Percentiles rank a stretch among this genome's conserved stretches.
These are phyloP conservation scores for Rafetus swinhoei DNA, from an alignment of 2,113 vertebrate genomes.

Conservation along the genomic window DNA sequence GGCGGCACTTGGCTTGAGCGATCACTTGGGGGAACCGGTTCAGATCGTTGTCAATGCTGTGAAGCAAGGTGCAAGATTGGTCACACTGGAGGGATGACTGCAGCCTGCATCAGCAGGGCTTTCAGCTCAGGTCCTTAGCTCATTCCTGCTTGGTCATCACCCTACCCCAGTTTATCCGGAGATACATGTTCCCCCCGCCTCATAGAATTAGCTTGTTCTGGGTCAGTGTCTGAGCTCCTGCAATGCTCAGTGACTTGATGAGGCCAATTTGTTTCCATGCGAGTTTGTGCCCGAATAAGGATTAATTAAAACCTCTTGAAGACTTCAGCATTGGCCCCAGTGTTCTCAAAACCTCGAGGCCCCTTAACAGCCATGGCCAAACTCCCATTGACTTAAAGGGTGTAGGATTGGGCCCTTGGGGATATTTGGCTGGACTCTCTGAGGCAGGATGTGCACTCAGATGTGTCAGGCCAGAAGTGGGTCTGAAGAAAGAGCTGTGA, in stretches of 20 bases:
- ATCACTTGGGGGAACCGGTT: slow-evolving; percentile 74
- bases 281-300: neutral
- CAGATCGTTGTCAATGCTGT: slow-evolving; percentile 70
- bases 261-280: neutral
- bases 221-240: neutral
- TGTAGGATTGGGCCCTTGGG: neutral
- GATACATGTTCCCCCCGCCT: too few species aligned
- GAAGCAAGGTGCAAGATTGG: neutral
- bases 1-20: slow-evolving; percentile 70
- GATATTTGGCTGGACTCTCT: too few species aligned
- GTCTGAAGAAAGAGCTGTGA: neutral
- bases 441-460: neutral
- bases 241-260: neutral
- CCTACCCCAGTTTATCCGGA: too few species aligned
- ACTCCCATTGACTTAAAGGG: neutral
- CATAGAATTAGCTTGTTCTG: neutral
- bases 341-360: neutral
- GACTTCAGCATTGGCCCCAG: neutral
- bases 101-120: fast-evolving
- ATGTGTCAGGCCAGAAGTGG: neutral
- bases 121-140: fast-evolving
- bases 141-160: neutral
- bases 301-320: neutral
- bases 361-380: neutral
- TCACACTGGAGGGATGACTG: neutral